A percentile compares a stretch with the other conserved stretches of the same genome.
phyloP scores from a whole-genome alignment of 2,113 vertebrate genomes.

The Crocuta crocuta region DNA sequence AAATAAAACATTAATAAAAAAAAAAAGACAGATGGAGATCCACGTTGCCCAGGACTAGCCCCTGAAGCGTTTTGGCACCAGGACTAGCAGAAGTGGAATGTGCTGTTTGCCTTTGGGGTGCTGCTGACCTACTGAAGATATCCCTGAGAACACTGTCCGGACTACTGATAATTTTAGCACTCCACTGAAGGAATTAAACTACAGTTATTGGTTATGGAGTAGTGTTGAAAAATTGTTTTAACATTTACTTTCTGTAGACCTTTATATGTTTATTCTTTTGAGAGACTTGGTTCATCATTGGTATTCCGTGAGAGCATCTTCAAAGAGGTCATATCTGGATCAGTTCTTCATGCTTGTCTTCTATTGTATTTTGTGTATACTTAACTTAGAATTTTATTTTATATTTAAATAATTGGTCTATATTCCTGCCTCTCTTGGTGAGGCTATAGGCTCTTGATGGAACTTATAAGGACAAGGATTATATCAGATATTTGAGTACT shows the following conservation, averaged over 20 bases:
- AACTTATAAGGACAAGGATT: background rate
- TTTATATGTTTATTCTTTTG: slow-evolving; percentile 22
- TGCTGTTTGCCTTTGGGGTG: background rate
- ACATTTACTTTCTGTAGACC: background rate
- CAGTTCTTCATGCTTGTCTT: background rate
- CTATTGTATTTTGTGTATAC: background rate
- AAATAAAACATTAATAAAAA: no score
- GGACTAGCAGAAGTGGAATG: background rate
- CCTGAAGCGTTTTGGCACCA: background rate
- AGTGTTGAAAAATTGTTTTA: background rate
- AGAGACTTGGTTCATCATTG: slow-evolving; percentile 15
- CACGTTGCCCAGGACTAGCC: background rate
- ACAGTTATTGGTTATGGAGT: background rate
- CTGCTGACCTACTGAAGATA: background rate
- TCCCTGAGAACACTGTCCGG: background rate
- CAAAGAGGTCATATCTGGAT: background rate
- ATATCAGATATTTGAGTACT: background rate
- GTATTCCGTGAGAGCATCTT: background rate
- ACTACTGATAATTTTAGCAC: background rate
- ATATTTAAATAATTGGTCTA: background rate
- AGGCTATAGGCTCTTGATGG: background rate
- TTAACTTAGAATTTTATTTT: slow-evolving; percentile 18
- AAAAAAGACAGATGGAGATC: background rate
- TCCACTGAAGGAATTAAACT: background rate
- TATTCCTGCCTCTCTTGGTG: background rate